A percentile compares a stretch with the other conserved stretches of the same genome.
These are phyloP conservation scores for Nothobranchius kuhntae DNA, from an alignment of 2,113 vertebrate genomes.

Conservation along the genomic window DNA sequence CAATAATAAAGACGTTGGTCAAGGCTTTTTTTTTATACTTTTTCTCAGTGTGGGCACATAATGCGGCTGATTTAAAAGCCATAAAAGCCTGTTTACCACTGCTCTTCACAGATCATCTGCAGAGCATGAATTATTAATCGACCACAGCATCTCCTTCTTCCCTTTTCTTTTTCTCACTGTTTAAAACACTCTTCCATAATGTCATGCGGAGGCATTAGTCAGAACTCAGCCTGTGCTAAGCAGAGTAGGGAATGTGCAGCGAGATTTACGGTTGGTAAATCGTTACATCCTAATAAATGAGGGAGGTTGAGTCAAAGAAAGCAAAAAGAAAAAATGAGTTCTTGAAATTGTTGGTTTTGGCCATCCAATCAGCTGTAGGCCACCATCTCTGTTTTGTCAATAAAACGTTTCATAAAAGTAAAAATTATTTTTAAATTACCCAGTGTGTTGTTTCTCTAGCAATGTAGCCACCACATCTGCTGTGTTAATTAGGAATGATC, in stretches of 20 bases:
- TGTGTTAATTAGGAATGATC: slow-evolving; percentile 76
- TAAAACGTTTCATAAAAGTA: not conserved
- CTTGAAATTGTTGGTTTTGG: not conserved
- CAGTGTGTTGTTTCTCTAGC: not conserved
- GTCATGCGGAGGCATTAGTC: slow-evolving; percentile 49
- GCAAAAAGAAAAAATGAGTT: not conserved
- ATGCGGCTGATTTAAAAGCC: slow-evolving; percentile 62
- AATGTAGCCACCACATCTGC: slow-evolving; percentile 25
- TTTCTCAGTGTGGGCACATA: slow-evolving; percentile 29
- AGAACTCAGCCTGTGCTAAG: slow-evolving; percentile 43
- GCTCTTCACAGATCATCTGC: slow-evolving; percentile 75
- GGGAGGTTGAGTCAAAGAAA: slow-evolving; percentile 28
- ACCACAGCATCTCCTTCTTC: slow-evolving; percentile 39
- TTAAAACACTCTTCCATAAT: slow-evolving; percentile 55
- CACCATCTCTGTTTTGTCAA: not conserved
- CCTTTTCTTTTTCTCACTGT: slow-evolving; percentile 33
- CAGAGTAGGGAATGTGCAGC: not conserved
- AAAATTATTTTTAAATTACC: not conserved
- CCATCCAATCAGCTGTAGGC: not conserved
- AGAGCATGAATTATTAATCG: slow-evolving; percentile 76
- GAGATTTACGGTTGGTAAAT: not conserved
- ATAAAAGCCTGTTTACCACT: slow-evolving; percentile 72
- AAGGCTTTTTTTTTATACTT: slow-evolving; percentile 17
- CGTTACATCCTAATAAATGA: slow-evolving; percentile 19
- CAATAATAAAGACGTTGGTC: slow-evolving; percentile 43